These are phyloP conservation scores for Cyrtonyx montezumae DNA, from an alignment of 2,113 vertebrate species.

Conservation along the genomic window DNA sequence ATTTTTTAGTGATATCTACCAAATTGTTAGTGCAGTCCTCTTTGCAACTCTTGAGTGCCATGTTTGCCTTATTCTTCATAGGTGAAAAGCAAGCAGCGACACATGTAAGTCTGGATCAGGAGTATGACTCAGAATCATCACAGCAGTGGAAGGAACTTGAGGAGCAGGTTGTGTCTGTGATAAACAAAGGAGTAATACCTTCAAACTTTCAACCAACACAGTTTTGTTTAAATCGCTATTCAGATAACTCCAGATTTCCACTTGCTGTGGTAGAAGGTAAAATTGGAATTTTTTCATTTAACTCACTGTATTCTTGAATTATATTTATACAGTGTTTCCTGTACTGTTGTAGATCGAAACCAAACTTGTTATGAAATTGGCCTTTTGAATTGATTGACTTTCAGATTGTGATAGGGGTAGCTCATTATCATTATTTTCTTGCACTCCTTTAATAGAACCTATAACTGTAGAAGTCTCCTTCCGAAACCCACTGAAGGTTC, in stretches of 20 bases:
- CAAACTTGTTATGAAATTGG: fast-evolving
- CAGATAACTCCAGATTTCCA: conserved; percentile 91
- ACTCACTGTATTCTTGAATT: background rate
- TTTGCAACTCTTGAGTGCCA: background rate
- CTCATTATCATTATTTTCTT: background rate
- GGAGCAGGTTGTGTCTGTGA: conserved; percentile 87
- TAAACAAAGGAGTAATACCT: conserved; percentile 85
- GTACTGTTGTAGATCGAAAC: background rate
- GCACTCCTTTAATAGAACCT: conserved; percentile 82
- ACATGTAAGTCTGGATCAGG: conserved; percentile 93
- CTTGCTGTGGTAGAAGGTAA: conserved; percentile 92
- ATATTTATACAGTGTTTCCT: background rate
- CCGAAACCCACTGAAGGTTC: conserved; percentile 94
- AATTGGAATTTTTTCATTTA: background rate
- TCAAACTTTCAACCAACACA: conserved; percentile 88
- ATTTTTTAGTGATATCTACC: background rate
- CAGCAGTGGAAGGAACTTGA: conserved; percentile 93
- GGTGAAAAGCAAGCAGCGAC: conserved; percentile 98
- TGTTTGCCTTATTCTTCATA: conserved; percentile 38
- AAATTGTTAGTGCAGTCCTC: background rate
- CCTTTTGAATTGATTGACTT: background rate
- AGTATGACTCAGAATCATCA: conserved; percentile 90
- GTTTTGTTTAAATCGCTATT: conserved; percentile 92
- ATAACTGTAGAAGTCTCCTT: conserved; percentile 94
- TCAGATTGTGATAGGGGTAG: background rate